These are phyloP conservation scores for Acipenser oxyrinchus DNA, from an alignment of 2,797 vertebrate species.

Conservation along the genomic window DNA sequence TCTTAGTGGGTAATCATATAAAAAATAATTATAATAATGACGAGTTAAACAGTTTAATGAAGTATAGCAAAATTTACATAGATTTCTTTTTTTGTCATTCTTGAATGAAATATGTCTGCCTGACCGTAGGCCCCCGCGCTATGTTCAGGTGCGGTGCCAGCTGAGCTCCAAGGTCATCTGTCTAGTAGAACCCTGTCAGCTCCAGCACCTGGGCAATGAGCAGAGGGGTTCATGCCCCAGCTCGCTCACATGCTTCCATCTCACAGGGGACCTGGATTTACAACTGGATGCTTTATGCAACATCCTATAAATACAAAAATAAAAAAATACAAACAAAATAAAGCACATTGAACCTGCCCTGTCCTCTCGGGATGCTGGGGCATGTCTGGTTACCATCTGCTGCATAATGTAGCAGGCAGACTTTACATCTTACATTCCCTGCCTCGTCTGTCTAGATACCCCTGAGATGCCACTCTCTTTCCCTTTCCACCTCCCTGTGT, in stretches of 20 bases:
- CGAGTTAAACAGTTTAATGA: no score
- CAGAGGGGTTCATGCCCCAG: constrained; percentile 1
- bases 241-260: constrained; percentile 5
- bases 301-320: constrained; percentile 12
- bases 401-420: constrained; percentile 71
- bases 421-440: constrained; percentile 73
- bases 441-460: constrained; percentile 43
- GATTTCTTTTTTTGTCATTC: no score
- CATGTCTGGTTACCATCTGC: constrained; percentile 70
- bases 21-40: no score
- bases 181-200: constrained; percentile 11
- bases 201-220: constrained; percentile 14
- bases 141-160: constrained; percentile 67
- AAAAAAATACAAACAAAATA: not conserved
- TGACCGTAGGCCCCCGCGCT: constrained; percentile 43
- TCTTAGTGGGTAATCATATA: no score
- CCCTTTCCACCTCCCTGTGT: not conserved
- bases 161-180: constrained; percentile 27
- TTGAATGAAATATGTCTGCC: no score
- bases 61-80: no score
- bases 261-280: constrained; percentile 6
- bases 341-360: constrained; percentile 15
- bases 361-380: constrained; percentile 58
- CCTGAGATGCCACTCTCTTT: constrained; percentile 40
- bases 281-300: not conserved